phyloP scores from a whole-genome alignment of 2,888 invertebrate species.

The Lamproptera curius region DNA sequence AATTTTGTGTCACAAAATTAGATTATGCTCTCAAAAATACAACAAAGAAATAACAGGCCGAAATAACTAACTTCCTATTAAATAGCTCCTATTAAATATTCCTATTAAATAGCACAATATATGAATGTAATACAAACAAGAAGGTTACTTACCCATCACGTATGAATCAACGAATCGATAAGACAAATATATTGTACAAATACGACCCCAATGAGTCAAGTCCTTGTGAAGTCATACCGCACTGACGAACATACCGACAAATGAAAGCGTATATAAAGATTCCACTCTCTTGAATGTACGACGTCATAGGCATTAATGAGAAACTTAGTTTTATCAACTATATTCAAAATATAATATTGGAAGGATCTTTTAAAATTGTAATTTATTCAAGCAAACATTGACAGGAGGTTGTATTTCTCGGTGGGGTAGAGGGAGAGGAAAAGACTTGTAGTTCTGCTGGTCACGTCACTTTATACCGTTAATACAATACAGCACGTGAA shows the following conservation, averaged over 20 bases:
- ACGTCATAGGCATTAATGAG: background rate
- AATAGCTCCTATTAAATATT: background rate
- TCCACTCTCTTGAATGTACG: no score
- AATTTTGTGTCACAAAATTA: background rate
- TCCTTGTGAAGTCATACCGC: slow-evolving; percentile 5
- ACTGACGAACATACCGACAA: background rate
- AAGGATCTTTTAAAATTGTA: no score
- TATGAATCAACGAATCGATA: background rate
- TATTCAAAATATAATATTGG: no score
- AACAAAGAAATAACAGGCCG: background rate
- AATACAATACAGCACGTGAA: no score
- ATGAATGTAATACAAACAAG: background rate
- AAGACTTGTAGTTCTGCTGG: no score
- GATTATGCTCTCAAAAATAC: background rate
- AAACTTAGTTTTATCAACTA: no score
- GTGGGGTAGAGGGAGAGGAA: no score
- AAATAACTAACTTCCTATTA: background rate
- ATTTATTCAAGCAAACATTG: no score
- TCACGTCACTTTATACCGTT: no score
- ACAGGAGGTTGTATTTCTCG: no score
- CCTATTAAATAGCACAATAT: background rate
- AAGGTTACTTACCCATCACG: background rate
- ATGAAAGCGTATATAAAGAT: background rate
- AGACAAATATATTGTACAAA: background rate
- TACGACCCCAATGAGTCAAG: slow-evolving; percentile 25